These are phyloP conservation scores for Carcharodon carcharias DNA, from an alignment of 2,797 vertebrate genomes.

Conservation along the genomic window DNA sequence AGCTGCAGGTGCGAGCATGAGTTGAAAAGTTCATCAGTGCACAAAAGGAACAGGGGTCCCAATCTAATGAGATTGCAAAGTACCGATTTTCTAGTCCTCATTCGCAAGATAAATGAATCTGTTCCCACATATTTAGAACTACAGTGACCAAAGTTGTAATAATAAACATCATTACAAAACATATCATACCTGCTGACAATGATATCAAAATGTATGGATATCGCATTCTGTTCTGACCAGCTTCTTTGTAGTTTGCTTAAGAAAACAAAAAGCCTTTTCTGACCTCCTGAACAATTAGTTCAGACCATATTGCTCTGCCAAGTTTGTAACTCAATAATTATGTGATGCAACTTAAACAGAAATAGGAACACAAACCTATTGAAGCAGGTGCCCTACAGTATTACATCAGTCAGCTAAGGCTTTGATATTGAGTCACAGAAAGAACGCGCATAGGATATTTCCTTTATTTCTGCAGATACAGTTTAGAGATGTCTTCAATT, in stretches of 20 bases:
- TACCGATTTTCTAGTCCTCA: background rate
- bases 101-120: background rate
- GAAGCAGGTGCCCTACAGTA: background rate
- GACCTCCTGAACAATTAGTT: background rate
- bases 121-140: background rate
- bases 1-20: background rate
- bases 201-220: background rate
- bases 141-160: background rate
- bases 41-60: background rate
- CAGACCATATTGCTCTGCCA: background rate
- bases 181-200: background rate
- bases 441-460: background rate
- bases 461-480: background rate
- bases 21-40: too few relatives aligned
- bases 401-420: background rate
- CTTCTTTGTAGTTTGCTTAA: background rate
- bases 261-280: background rate
- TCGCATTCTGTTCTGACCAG: background rate
- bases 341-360: background rate
- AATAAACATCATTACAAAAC: background rate
- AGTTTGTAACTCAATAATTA: constrained; percentile 24
- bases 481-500: background rate
- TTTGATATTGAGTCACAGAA: background rate
- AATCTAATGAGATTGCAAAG: background rate
- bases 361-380: constrained; percentile 14